These are phyloP conservation scores for Meta bourneti DNA, from an alignment of 2,888 invertebrate species.

Conservation along the genomic window DNA sequence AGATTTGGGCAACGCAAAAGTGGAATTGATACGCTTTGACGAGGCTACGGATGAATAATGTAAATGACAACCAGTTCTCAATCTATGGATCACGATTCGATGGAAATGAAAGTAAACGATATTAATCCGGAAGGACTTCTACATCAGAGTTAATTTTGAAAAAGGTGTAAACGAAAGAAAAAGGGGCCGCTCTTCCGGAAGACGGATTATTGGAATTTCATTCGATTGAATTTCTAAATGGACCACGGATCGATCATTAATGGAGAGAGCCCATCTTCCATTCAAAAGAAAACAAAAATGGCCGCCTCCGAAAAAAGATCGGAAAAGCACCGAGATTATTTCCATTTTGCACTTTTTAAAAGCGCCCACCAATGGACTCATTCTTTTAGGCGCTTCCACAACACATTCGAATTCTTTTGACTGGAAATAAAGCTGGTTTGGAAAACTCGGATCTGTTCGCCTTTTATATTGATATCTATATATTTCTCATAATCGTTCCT, in stretches of 20 bases:
- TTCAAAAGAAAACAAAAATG: slow-evolving; percentile 41
- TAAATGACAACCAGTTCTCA: slow-evolving; percentile 69
- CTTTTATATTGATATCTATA: too few relatives aligned
- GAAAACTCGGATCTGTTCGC: not conserved
- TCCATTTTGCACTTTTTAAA: slow-evolving; percentile 54
- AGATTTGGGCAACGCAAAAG: slow-evolving; percentile 57
- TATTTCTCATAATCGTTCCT: too few relatives aligned
- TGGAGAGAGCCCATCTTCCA: slow-evolving; percentile 44
- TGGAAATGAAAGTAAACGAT: slow-evolving; percentile 69
- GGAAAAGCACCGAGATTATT: slow-evolving; percentile 45
- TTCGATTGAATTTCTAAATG: slow-evolving; percentile 73
- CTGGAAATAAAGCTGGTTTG: not conserved
- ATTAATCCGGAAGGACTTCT: slow-evolving; percentile 68
- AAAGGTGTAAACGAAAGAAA: slow-evolving; percentile 70
- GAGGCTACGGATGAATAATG: slow-evolving; percentile 70
- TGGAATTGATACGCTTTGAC: slow-evolving; percentile 72
- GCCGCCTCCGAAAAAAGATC: slow-evolving; percentile 14
- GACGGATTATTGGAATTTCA: slow-evolving; percentile 71
- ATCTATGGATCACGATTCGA: slow-evolving; percentile 66
- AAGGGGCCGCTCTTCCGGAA: slow-evolving; percentile 60
- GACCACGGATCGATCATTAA: slow-evolving; percentile 71
- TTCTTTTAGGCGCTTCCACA: slow-evolving; percentile 17
- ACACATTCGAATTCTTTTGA: not conserved
- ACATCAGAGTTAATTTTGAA: slow-evolving; percentile 73
- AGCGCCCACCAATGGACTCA: slow-evolving; percentile 21